Conservation (phyloP, 30 jellyfish, hydroid and myxozoan species). For the Rhopilema esculentum region DNA sequence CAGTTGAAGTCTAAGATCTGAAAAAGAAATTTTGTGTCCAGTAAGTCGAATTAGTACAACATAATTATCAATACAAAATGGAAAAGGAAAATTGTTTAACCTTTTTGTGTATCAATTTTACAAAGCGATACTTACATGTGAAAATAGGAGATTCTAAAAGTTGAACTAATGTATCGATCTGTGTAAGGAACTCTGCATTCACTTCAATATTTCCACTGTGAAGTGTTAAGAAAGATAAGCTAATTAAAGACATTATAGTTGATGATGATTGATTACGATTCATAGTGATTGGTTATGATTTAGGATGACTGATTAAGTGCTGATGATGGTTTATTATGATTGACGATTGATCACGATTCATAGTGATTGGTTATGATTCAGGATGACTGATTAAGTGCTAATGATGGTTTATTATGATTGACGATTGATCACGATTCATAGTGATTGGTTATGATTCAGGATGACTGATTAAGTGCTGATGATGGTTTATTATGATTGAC, state of each 20-base stretch:
- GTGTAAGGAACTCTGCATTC: constrained; percentile 88
- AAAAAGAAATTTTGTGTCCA: too few relatives aligned
- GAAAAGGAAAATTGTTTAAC: too few relatives aligned
- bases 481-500: background rate
- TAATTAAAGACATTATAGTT: background rate
- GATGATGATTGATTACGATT: background rate
- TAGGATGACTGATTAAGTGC: background rate
- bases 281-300: background rate
- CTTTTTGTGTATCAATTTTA: too few relatives aligned
- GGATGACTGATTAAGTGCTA: background rate
- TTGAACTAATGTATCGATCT: constrained; percentile 90
- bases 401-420: background rate
- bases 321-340: background rate
- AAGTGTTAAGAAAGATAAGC: constrained; percentile 26
- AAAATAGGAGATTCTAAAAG: constrained; percentile 94
- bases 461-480: background rate
- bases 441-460: background rate
- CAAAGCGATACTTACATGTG: constrained; percentile 81
- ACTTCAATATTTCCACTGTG: constrained; percentile 89
- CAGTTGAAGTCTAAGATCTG: constrained; percentile 91
- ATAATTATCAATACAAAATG: too few relatives aligned
- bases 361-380: background rate
- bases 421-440: background rate
- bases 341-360: background rate
- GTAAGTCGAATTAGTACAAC: too few relatives aligned